Evolutionary conservation across 2,888 invertebrate genomes (phyloP).

Genomic region (Drosophila imparisetae): DNA sequence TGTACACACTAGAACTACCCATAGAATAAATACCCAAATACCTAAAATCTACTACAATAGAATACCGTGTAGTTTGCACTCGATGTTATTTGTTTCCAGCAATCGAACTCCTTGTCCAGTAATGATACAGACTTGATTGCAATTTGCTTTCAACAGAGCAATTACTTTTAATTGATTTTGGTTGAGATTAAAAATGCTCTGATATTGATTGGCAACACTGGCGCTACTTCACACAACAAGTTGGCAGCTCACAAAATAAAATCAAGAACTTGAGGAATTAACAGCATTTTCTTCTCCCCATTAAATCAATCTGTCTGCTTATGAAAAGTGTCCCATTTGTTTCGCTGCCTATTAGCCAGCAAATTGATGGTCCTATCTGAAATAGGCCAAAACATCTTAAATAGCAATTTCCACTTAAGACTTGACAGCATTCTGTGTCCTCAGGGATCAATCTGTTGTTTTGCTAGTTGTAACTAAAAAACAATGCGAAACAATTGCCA

Average conservation of each 20-base stretch:
- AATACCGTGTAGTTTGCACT: conserved; percentile 21
- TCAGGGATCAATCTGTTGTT: background rate
- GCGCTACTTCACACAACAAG: conserved; percentile 1
- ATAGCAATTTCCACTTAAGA: conserved; percentile 2
- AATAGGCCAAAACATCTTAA: background rate
- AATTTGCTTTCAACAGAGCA: conserved; percentile 7
- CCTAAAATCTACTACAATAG: background rate
- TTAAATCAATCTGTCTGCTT: conserved; percentile 2
- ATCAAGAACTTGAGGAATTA: background rate
- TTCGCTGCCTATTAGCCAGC: background rate
- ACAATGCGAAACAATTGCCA: background rate
- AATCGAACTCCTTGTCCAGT: background rate
- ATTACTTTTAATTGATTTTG: conserved; percentile 30
- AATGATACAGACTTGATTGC: conserved; percentile 13
- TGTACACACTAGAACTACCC: background rate
- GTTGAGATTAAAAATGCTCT: conserved; percentile 10
- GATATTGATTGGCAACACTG: conserved; percentile 27
- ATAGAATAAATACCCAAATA: background rate
- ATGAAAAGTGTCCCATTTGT: background rate
- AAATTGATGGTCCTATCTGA: background rate
- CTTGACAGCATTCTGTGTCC: background rate
- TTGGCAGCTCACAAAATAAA: background rate
- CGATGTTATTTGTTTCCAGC: conserved; percentile 37
- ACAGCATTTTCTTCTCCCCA: background rate
- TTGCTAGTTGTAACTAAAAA: background rate